Conservation (phyloP, 1,140 invertebrate species). For the Choristoneura fumiferana region DNA sequence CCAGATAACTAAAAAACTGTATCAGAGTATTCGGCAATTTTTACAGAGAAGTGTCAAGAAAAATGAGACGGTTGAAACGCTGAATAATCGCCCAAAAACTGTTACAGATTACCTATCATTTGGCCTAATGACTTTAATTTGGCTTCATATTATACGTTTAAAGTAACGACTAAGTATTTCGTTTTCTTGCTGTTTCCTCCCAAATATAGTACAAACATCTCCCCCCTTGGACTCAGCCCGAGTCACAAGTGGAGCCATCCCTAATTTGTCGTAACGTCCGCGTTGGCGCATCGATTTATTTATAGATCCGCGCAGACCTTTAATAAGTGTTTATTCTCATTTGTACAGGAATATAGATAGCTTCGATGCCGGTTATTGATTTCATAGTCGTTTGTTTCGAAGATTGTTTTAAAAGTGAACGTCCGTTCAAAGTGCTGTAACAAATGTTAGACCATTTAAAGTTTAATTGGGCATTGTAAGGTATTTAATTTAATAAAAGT, state of each 20-base stretch:
- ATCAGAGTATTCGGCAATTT: too few species aligned
- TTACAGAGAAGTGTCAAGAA: too few species aligned
- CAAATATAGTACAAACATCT: too few species aligned
- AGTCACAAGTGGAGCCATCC: not conserved
- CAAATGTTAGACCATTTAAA: slow-evolving; percentile 1
- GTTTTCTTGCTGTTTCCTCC: too few species aligned
- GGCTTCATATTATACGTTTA: too few species aligned
- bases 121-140: too few species aligned
- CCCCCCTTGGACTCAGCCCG: too few species aligned
- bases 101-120: too few species aligned
- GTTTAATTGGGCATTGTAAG: not conserved
- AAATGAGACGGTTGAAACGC: too few species aligned
- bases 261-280: slow-evolving; percentile 19
- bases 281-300: slow-evolving; percentile 14
- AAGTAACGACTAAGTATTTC: too few species aligned
- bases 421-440: slow-evolving; percentile 1
- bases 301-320: slow-evolving; percentile 17
- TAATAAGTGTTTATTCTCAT: slow-evolving; percentile 20
- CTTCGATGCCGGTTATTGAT: slow-evolving; percentile 13
- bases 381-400: slow-evolving; percentile 16
- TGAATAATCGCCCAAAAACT: too few species aligned
- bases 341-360: slow-evolving; percentile 15
- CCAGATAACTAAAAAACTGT: too few species aligned
- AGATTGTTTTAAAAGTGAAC: slow-evolving; percentile 1
- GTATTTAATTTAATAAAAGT: not conserved